A percentile compares a stretch with the other conserved stretches of the same genome.
phyloP scores from a whole-genome alignment of 2,113 vertebrate species.

The Cettia cetti region DNA sequence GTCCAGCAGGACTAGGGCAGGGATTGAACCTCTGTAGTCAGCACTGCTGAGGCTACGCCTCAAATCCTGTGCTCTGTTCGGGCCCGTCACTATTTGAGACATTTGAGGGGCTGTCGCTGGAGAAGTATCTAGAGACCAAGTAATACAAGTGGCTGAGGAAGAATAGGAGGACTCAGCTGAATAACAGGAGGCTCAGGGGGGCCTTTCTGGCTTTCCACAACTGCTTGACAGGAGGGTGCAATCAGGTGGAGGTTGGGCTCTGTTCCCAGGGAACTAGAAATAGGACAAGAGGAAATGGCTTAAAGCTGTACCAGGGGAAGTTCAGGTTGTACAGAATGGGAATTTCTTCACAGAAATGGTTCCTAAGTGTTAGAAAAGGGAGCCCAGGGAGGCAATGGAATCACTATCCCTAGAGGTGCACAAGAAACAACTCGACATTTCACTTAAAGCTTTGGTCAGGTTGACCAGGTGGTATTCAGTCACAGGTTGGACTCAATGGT shows the following conservation, averaged over 20 bases:
- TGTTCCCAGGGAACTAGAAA: background rate
- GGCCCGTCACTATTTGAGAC: background rate
- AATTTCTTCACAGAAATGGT: background rate
- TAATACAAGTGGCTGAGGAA: background rate
- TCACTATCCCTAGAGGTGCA: background rate
- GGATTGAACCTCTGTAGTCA: accelerated
- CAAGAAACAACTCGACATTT: accelerated
- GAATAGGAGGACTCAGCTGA: accelerated
- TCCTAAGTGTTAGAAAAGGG: background rate
- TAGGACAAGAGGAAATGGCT: background rate
- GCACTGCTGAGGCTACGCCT: no score
- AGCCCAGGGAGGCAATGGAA: background rate
- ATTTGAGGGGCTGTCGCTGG: background rate
- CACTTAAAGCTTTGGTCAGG: background rate
- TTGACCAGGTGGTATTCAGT: background rate
- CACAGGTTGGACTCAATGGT: accelerated
- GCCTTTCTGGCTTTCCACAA: accelerated
- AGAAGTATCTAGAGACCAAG: background rate
- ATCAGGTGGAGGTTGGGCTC: accelerated
- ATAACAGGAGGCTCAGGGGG: background rate
- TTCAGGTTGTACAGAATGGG: background rate
- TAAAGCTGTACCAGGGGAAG: background rate
- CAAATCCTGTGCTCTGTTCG: background rate
- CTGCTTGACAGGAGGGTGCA: no score
- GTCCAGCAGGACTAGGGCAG: no score